These are phyloP conservation scores for Nixonia krombeini DNA, from an alignment of 1,140 invertebrate species.

Conservation along the genomic window DNA sequence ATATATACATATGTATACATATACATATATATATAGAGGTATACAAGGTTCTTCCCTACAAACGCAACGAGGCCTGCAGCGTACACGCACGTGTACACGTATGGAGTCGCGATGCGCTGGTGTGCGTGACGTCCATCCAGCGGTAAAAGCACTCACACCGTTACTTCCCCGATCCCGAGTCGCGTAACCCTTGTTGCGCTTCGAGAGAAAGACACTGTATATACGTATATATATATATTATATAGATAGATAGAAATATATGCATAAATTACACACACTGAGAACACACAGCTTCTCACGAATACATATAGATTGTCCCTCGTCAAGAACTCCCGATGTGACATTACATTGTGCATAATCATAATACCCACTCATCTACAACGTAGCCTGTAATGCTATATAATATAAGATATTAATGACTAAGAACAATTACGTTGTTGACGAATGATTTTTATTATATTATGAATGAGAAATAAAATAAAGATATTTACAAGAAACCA, in stretches of 20 bases:
- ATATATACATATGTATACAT: constrained; percentile 58
- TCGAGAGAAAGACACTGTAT: constrained; percentile 52
- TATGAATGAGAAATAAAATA: constrained; percentile 73
- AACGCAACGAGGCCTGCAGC: too few relatives aligned
- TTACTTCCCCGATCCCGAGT: too few relatives aligned
- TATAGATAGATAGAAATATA: constrained; percentile 55
- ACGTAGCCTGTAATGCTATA: constrained; percentile 63
- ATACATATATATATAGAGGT: constrained; percentile 35
- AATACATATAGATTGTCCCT: constrained; percentile 57
- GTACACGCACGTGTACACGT: too few relatives aligned
- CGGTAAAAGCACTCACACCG: too few relatives aligned
- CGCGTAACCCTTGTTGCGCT: too few relatives aligned
- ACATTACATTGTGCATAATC: constrained; percentile 72
- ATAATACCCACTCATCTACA: constrained; percentile 58
- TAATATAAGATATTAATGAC: constrained; percentile 69
- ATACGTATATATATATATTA: constrained; percentile 47
- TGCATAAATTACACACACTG: constrained; percentile 41
- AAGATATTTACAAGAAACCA: constrained; percentile 72
- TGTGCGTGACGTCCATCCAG: too few relatives aligned
- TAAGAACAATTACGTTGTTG: constrained; percentile 74
- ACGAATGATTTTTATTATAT: constrained; percentile 74
- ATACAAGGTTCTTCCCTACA: too few relatives aligned
- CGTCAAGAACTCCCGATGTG: constrained; percentile 57
- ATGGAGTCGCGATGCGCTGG: too few relatives aligned
- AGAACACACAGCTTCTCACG: constrained; percentile 53